Evolutionary conservation across 2,888 invertebrate genomes (phyloP).

Genomic region (Frankliniella intonsa): DNA sequence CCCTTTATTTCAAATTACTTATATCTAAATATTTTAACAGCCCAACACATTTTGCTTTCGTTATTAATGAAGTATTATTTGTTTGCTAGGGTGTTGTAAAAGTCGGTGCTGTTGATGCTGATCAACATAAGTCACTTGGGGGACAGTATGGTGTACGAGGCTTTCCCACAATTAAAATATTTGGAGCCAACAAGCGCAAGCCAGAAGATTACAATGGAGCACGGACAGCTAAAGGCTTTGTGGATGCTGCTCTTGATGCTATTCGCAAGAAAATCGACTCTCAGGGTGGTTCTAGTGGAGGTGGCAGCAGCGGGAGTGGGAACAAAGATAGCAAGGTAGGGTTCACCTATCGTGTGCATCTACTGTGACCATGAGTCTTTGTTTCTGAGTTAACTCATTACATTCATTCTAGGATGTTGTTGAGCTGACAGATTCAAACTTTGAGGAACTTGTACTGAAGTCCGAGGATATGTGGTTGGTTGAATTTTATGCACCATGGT

Average conservation of each 20-base stretch:
- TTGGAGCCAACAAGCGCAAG: conserved; percentile 74
- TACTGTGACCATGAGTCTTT: conserved; percentile 39
- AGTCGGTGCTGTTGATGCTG: conserved; percentile 91
- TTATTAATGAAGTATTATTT: conserved; percentile 30
- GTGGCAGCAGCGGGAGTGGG: not conserved
- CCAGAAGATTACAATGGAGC: conserved; percentile 81
- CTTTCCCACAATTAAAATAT: conserved; percentile 95
- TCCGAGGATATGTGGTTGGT: conserved; percentile 97
- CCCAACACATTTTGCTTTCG: not conserved
- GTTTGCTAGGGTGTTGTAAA: conserved; percentile 75
- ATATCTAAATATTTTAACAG: too few species aligned
- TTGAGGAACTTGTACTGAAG: conserved; percentile 82
- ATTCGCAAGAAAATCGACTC: conserved; percentile 68
- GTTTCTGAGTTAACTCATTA: not conserved
- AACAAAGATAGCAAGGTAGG: conserved; percentile 40
- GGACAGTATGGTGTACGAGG: conserved; percentile 78
- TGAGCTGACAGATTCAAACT: conserved; percentile 93
- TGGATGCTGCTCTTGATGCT: conserved; percentile 78
- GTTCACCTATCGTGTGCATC: too few species aligned
- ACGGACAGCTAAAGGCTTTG: conserved; percentile 78
- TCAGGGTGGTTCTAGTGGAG: conserved; percentile 41
- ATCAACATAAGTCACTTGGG: conserved; percentile 77
- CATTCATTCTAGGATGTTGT: conserved; percentile 60
- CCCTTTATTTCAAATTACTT: not conserved
- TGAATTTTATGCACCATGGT: conserved; percentile 97